These are phyloP conservation scores for Metalampra italica DNA, from an alignment of 2,888 invertebrate species.

Conservation along the genomic window DNA sequence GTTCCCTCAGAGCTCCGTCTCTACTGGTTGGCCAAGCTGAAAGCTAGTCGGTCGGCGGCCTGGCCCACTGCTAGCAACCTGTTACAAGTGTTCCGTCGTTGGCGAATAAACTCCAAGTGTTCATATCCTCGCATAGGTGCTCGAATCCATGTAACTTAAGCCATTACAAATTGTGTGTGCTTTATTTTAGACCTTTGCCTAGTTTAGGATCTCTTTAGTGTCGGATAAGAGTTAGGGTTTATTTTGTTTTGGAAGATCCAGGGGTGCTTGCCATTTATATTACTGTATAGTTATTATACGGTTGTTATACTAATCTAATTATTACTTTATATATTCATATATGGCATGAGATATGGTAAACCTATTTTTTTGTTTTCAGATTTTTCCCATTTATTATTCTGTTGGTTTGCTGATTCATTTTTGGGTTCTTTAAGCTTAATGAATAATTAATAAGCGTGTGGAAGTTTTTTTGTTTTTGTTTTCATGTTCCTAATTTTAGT, in stretches of 20 bases:
- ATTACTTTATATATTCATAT: constrained; percentile 27
- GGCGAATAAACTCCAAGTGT: not conserved
- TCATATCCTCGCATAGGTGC: not conserved
- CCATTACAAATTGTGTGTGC: constrained; percentile 27
- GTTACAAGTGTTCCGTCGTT: not conserved
- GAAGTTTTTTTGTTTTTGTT: constrained; percentile 7
- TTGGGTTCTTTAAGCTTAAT: constrained; percentile 23
- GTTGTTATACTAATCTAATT: constrained; percentile 21
- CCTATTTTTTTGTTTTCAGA: constrained; percentile 19
- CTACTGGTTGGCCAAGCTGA: no score
- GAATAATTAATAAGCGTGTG: constrained; percentile 4
- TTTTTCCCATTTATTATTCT: constrained; percentile 14
- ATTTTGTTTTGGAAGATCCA: constrained; percentile 18
- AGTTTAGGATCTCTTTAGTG: constrained; percentile 12
- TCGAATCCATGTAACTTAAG: constrained; percentile 18
- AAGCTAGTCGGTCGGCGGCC: no score
- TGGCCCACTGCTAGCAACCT: no score
- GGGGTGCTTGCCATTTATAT: constrained; percentile 24
- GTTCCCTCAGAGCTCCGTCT: no score
- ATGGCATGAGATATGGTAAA: constrained; percentile 29
- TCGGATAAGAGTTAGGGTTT: constrained; percentile 15
- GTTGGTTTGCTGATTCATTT: constrained; percentile 9
- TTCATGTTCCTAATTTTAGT: constrained; percentile 20
- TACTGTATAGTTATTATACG: constrained; percentile 14
- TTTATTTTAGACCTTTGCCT: not conserved